These are phyloP conservation scores for Phorcus lineatus DNA, from an alignment of 2,888 invertebrate genomes.

Conservation along the genomic window DNA sequence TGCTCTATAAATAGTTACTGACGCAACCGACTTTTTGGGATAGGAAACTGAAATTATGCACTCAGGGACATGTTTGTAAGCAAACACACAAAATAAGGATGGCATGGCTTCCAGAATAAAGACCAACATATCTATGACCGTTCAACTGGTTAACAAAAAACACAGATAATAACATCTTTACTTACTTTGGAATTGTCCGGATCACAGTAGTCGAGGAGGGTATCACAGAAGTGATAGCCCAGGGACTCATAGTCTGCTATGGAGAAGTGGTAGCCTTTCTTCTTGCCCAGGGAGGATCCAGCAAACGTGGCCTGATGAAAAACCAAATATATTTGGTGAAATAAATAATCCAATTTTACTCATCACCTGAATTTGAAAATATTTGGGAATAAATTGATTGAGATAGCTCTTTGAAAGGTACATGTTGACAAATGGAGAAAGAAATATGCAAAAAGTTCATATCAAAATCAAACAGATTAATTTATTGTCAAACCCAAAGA, in stretches of 20 bases:
- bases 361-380: background rate
- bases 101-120: background rate
- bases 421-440: too few relatives aligned
- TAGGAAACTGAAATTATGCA: background rate
- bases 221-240: conserved; percentile 93
- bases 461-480: too few relatives aligned
- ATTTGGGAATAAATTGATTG: too few relatives aligned
- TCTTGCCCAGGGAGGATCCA: conserved; percentile 85
- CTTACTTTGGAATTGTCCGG: conserved; percentile 74
- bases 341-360: conserved; percentile 16
- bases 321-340: background rate
- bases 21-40: too few relatives aligned
- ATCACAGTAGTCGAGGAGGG: conserved; percentile 90
- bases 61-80: background rate
- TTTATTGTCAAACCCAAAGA: too few relatives aligned
- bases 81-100: background rate
- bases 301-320: conserved; percentile 86
- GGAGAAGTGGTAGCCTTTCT: conserved; percentile 89
- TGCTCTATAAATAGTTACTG: too few relatives aligned
- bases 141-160: too few relatives aligned
- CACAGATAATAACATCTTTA: background rate
- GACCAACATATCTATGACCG: too few relatives aligned
- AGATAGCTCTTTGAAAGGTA: too few relatives aligned
- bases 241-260: conserved; percentile 87
- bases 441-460: too few relatives aligned